Conservation (phyloP, 2,113 vertebrate genomes). For the Pardalotus punctatus region DNA sequence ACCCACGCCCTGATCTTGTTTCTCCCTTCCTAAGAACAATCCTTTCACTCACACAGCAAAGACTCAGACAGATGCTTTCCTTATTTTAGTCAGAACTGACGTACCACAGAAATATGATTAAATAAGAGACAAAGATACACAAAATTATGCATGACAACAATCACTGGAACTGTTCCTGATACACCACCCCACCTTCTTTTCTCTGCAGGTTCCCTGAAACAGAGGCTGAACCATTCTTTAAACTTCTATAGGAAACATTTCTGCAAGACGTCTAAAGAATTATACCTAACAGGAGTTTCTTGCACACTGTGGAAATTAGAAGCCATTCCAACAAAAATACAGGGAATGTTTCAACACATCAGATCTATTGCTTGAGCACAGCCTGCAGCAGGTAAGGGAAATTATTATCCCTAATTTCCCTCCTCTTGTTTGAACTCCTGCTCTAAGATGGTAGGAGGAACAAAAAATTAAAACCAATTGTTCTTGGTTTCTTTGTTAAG, state of each 20-base stretch:
- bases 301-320: background rate
- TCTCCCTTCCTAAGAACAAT: background rate
- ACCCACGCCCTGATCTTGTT: background rate
- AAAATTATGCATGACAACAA: background rate
- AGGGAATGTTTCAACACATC: background rate
- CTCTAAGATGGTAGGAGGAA: background rate
- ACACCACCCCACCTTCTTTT: background rate
- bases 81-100: background rate
- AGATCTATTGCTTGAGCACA: background rate
- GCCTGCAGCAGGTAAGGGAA: background rate
- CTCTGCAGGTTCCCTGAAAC: background rate
- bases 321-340: background rate
- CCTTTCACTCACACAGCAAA: background rate
- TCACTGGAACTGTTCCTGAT: background rate
- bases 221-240: background rate
- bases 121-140: background rate
- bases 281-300: background rate
- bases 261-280: background rate
- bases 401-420: background rate
- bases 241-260: background rate
- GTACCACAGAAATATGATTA: background rate
- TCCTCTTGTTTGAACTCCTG: background rate
- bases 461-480: background rate
- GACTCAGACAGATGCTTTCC: background rate
- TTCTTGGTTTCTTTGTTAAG: background rate